A percentile compares a stretch with the other conserved stretches of the same genome.
phyloP scores from a whole-genome alignment of 2,797 vertebrate species.

The Enteromius argenteus region DNA sequence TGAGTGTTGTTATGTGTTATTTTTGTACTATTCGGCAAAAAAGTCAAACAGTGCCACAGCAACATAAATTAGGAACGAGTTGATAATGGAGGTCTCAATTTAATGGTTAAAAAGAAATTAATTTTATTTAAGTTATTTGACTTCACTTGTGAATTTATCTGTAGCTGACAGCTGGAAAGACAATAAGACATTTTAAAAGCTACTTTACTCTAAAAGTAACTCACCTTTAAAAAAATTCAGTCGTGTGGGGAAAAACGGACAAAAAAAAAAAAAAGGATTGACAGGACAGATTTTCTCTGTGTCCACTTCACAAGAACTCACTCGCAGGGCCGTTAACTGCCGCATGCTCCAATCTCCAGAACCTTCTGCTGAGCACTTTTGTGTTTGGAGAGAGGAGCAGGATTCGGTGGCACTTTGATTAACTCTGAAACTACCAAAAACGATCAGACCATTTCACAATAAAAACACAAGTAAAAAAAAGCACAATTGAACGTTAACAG shows the following conservation, averaged over 20 bases:
- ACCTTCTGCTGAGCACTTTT: constrained; percentile 52
- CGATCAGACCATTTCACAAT: constrained; percentile 15
- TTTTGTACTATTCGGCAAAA: not conserved
- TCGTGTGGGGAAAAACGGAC: not conserved
- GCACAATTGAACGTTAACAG: constrained; percentile 14
- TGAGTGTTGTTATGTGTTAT: not conserved
- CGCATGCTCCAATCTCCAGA: constrained; percentile 50
- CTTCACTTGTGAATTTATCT: not conserved
- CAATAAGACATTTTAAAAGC: not conserved
- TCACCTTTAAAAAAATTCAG: constrained; percentile 48
- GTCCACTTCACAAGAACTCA: constrained; percentile 43
- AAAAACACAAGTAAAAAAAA: constrained; percentile 10
- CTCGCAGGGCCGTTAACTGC: constrained; percentile 33
- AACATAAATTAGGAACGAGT: constrained; percentile 4
- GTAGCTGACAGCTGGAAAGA: constrained; percentile 10
- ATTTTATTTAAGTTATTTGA: not conserved
- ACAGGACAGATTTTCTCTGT: constrained; percentile 25
- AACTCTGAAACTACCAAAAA: constrained; percentile 59
- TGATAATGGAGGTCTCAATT: not conserved
- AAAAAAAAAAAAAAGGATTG: not conserved
- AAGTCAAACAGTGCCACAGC: not conserved
- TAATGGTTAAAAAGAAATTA: not conserved
- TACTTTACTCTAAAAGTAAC: constrained; percentile 14
- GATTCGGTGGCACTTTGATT: constrained; percentile 55
- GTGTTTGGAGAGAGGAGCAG: constrained; percentile 56